Evolutionary conservation across 2,888 invertebrate genomes (phyloP).

Genomic region (Fragum fragum): DNA sequence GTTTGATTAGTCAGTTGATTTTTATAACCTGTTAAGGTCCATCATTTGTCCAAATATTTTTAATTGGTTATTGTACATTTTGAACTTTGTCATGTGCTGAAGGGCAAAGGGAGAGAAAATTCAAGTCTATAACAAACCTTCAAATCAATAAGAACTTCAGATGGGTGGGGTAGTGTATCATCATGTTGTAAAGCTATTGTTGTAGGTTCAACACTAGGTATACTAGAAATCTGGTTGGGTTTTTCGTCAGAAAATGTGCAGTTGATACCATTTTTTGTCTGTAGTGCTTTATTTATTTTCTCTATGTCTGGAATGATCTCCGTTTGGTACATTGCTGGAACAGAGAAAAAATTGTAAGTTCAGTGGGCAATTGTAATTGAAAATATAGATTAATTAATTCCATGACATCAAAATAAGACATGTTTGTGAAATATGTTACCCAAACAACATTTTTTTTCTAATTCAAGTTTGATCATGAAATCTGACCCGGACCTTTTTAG

Average conservation of each 20-base stretch:
- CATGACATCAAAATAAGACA: not conserved
- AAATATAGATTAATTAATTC: not conserved
- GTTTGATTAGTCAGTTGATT: too few relatives aligned
- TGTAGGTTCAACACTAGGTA: constrained; percentile 33
- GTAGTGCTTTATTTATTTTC: constrained; percentile 56
- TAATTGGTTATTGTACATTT: too few relatives aligned
- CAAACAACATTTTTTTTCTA: too few relatives aligned
- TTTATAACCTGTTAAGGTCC: too few relatives aligned
- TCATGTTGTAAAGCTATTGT: constrained; percentile 60
- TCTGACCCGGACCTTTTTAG: too few relatives aligned
- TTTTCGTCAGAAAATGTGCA: constrained; percentile 25
- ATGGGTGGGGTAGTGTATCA: constrained; percentile 63
- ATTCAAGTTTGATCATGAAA: too few relatives aligned
- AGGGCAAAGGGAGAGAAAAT: too few relatives aligned
- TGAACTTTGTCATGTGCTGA: too few relatives aligned
- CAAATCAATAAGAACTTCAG: constrained; percentile 71
- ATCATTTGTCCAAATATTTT: too few relatives aligned
- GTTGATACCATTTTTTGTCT: constrained; percentile 15
- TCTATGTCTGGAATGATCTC: constrained; percentile 71
- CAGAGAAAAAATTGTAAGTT: too few relatives aligned
- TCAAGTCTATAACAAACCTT: constrained; percentile 52
- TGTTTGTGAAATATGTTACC: not conserved
- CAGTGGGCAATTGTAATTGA: too few relatives aligned
- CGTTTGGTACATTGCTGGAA: constrained; percentile 72
- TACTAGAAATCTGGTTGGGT: constrained; percentile 29